Evolutionary conservation across 2,113 vertebrate genomes (phyloP).

Genomic region (Myodes glareolus): DNA sequence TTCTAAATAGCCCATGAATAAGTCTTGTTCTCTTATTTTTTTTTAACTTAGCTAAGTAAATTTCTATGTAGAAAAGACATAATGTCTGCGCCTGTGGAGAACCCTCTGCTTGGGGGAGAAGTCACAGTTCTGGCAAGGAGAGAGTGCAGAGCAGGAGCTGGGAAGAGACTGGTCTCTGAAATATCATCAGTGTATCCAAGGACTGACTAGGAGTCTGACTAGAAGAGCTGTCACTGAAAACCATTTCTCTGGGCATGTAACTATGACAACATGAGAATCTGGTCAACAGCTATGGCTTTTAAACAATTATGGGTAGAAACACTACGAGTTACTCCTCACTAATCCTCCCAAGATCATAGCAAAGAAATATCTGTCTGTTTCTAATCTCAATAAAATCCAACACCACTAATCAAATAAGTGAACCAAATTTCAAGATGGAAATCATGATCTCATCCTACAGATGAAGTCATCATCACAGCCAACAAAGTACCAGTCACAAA

Average conservation of each 20-base stretch:
- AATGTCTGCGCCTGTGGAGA: slow-evolving; percentile 2
- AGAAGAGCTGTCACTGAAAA: background rate
- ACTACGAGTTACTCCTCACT: background rate
- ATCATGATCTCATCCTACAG: slow-evolving; percentile 7
- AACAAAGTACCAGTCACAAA: background rate
- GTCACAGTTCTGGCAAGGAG: background rate
- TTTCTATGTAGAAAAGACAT: background rate
- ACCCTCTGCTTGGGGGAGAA: slow-evolving; percentile 48
- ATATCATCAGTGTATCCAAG: background rate
- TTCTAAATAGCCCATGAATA: slow-evolving; percentile 57
- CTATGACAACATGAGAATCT: background rate
- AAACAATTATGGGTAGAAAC: background rate
- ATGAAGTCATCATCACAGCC: slow-evolving; percentile 5
- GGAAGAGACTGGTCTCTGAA: background rate
- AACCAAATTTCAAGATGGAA: slow-evolving; percentile 36
- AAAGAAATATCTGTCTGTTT: background rate
- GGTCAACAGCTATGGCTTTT: background rate
- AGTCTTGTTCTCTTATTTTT: background rate
- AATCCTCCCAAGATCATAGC: background rate
- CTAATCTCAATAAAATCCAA: background rate
- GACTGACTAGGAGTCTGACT: background rate
- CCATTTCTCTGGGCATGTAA: background rate
- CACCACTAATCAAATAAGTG: background rate
- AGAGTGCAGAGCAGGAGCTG: background rate
- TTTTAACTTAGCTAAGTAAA: background rate